Evolutionary conservation across 1,140 invertebrate species (phyloP).

Genomic region (Drosophila hydei): DNA sequence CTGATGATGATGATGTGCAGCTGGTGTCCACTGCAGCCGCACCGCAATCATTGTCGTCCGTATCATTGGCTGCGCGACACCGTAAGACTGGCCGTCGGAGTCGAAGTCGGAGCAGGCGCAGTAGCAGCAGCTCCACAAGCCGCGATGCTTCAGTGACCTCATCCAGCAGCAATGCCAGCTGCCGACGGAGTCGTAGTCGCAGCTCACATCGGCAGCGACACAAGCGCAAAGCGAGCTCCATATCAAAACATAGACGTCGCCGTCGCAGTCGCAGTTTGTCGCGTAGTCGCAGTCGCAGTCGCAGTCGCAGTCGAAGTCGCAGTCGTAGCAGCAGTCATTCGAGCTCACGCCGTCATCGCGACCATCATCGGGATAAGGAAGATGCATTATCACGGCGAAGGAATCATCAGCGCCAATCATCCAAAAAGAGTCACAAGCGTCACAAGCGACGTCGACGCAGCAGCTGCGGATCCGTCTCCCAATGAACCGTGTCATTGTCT

Average conservation of each 20-base stretch:
- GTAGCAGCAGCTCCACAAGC: conserved; percentile 14
- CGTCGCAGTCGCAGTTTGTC: conserved; percentile 30
- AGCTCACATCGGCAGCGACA: conserved; percentile 25
- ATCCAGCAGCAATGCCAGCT: conserved; percentile 37
- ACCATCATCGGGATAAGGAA: conserved; percentile 33
- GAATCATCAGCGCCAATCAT: conserved; percentile 30
- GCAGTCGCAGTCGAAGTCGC: neutral
- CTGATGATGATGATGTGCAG: conserved; percentile 78
- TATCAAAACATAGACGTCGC: conserved; percentile 21
- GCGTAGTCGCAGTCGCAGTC: conserved; percentile 13
- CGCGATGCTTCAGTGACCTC: conserved; percentile 24
- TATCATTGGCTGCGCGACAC: conserved; percentile 16
- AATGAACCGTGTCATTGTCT: conserved; percentile 22
- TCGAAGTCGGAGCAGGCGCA: conserved; percentile 28
- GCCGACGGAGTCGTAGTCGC: conserved; percentile 37
- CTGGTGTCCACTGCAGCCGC: conserved; percentile 46
- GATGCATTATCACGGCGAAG: conserved; percentile 10
- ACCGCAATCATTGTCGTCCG: too few relatives aligned
- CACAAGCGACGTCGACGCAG: conserved; percentile 66
- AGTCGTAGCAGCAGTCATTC: conserved; percentile 28
- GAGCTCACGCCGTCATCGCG: conserved; percentile 37
- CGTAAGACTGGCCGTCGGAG: conserved; percentile 38
- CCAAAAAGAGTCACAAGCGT: conserved; percentile 67
- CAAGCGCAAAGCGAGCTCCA: conserved; percentile 34
- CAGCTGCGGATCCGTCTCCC: conserved; percentile 38